Conservation (phyloP, 1,140 invertebrate genomes). For the Antheraea pernyi region DNA sequence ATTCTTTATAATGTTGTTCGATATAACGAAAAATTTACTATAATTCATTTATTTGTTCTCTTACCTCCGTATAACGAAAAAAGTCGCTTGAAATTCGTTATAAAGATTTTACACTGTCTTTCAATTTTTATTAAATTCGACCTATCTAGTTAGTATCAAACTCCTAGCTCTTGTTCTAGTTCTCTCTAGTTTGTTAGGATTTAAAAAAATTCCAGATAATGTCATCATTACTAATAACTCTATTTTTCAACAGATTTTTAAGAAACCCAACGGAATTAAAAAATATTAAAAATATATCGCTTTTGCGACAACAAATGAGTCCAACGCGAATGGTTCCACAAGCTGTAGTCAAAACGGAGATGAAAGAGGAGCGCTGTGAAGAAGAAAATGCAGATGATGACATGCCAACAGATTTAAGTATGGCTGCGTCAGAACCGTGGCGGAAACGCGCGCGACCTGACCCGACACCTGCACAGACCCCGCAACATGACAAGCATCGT, state of each 20-base stretch:
- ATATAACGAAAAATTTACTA: too few species aligned
- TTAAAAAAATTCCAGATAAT: too few species aligned
- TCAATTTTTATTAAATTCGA: too few species aligned
- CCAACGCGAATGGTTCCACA: slow-evolving; percentile 79
- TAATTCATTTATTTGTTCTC: too few species aligned
- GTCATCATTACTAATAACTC: slow-evolving; percentile 11
- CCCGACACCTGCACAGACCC: slow-evolving; percentile 33
- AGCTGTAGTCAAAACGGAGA: slow-evolving; percentile 74
- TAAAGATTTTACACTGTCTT: too few species aligned
- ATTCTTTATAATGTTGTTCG: too few species aligned
- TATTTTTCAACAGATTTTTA: slow-evolving; percentile 85
- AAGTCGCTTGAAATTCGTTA: too few species aligned
- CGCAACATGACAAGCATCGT: slow-evolving; percentile 71
- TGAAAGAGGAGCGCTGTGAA: slow-evolving; percentile 80
- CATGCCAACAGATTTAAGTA: slow-evolving; percentile 84
- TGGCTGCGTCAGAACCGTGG: slow-evolving; percentile 78
- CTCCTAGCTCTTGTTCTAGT: too few species aligned
- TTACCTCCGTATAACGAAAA: too few species aligned
- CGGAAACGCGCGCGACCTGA: slow-evolving; percentile 70
- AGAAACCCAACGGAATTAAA: slow-evolving; percentile 94
- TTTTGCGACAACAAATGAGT: slow-evolving; percentile 91
- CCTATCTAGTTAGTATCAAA: too few species aligned
- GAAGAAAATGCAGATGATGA: slow-evolving; percentile 79
- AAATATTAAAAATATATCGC: slow-evolving; percentile 95
- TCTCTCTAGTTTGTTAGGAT: too few species aligned